A percentile compares a stretch with the other conserved stretches of the same genome.
phyloP scores from a whole-genome alignment of 2,113 vertebrate species.

The Coracopsis vasa region DNA sequence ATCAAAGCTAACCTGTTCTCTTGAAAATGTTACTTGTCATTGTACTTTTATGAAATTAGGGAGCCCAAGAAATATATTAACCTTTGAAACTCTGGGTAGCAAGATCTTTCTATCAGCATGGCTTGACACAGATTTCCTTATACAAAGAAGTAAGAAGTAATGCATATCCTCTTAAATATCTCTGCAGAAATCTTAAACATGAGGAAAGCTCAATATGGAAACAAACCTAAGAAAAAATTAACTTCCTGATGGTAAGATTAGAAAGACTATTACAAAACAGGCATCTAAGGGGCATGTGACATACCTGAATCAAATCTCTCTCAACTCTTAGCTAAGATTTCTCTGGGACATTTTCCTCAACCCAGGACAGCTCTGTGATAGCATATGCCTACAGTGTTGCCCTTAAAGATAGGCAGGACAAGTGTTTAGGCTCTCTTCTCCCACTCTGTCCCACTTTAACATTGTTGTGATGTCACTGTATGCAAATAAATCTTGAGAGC shows the following conservation, averaged over 20 bases:
- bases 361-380: not conserved
- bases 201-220: not conserved
- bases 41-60: not conserved
- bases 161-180: not conserved
- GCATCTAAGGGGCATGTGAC: fast-evolving
- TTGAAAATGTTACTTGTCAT: not conserved
- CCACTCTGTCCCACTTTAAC: not conserved
- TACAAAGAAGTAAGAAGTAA: not conserved
- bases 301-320: not conserved
- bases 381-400: not conserved
- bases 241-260: not conserved
- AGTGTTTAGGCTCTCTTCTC: not conserved
- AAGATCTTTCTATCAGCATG: not conserved
- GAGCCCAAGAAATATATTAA: not conserved
- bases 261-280: not conserved
- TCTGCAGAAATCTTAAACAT: not conserved
- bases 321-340: not conserved
- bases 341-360: not conserved
- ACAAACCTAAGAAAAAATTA: not conserved
- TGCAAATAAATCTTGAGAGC: not conserved
- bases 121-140: not conserved
- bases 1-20: not conserved
- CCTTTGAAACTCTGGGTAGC: not conserved
- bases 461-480: not conserved
- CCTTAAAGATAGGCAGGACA: not conserved